Evolutionary conservation across 2,113 vertebrate genomes (phyloP), one percentile per base, ranked within the genome.

Genomic region (Anguilla japonica): DNA sequence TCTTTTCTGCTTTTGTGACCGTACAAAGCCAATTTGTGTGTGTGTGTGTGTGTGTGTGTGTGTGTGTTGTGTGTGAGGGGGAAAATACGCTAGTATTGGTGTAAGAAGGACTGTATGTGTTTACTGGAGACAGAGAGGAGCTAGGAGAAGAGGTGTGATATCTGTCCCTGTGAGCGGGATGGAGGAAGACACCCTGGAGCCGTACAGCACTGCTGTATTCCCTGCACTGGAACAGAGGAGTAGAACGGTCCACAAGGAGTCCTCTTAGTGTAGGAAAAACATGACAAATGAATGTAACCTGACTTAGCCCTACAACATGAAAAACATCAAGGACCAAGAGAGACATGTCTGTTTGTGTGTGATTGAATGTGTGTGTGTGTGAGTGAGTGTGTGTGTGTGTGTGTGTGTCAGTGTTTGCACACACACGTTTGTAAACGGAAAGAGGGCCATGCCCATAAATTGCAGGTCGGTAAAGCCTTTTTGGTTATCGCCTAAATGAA

Each of bases 361-460:
- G 46, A 22, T 43, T 88, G 83, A 75, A 50, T 85, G 41, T 67
- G 1, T 79, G 81, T 57, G 67, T 71, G 50, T 67, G 34, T 63
- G 29, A 53, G 43, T 82, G 34, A 81, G 79, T 79, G 84, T 80
- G 81, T 83, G n/a, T 78, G 29, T 85, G 34, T 83, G 39, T 71
- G 4, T 87, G 85, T 67, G 41, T 63, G n/a, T 9, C 5, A 46
- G 43, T 46, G 43, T 57, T 43, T 53, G 53, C 26, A 40, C 2
- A 40, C 18, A 85, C 3, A 67, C 60, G 26, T 67, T 22, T 26
- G 60, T 43, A 78, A 40, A 78, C 83, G 43, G 60, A 85, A 13
- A 75, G 29, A 84, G 16, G 13, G 56, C 8, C 40, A 83, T 14
- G 13, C 50, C 50, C 60, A 83, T 41, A 26, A 26, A 80, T 80